Conservation (phyloP, 1,140 invertebrate species). For the Steinernema khuongi region DNA sequence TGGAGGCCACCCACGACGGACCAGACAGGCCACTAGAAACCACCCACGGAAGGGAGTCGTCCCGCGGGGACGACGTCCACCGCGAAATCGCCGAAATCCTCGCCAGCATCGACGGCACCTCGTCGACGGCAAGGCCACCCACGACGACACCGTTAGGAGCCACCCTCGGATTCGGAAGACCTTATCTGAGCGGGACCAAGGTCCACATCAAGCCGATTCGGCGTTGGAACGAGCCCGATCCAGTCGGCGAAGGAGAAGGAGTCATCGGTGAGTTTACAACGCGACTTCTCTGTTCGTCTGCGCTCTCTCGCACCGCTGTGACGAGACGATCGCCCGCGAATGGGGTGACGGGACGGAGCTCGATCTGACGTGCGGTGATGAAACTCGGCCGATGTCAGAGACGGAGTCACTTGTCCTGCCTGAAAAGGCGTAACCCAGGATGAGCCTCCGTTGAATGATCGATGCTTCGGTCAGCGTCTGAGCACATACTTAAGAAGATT, state of each 20-base stretch:
- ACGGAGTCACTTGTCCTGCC: not conserved
- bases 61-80: not conserved
- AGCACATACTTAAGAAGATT: not conserved
- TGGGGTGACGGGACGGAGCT: not conserved
- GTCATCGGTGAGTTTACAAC: not conserved
- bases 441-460: not conserved
- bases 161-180: not conserved
- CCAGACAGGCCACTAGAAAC: not conserved
- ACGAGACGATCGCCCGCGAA: not conserved
- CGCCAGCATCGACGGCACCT: not conserved
- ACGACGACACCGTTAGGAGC: not conserved
- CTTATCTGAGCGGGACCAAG: not conserved
- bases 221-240: not conserved
- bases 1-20: too few species aligned
- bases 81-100: conserved; percentile 1
- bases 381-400: not conserved
- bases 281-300: not conserved
- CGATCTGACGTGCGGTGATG: conserved; percentile 1
- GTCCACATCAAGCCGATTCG: conserved; percentile 9
- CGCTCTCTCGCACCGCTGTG: not conserved
- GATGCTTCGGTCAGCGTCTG: not conserved
- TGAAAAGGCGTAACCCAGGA: not conserved
- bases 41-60: not conserved
- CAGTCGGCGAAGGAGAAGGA: not conserved
- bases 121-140: not conserved